Evolutionary conservation across 2,797 vertebrate species (phyloP), one percentile per base, ranked within the genome.

Genomic region (Myotis findleyi): DNA sequence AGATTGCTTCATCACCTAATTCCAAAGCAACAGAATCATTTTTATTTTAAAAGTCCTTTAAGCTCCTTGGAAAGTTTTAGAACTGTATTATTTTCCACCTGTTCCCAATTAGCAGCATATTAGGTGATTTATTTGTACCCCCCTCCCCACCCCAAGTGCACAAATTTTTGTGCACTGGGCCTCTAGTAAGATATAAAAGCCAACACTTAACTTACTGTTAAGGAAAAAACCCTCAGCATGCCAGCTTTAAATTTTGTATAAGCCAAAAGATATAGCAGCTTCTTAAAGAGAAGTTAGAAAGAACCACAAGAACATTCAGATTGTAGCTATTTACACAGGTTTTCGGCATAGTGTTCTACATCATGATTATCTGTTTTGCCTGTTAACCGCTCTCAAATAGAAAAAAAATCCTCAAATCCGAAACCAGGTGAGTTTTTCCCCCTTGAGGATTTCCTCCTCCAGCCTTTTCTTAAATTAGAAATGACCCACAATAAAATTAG

Each of bases 281-380:
- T 77, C 36, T 38, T 36, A 33, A 38, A 68, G 27, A 73, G 17
- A 38, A 76, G 36, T 18, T 11, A 55, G n/a, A 55, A 72, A 62
- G 36, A 55, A 72, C 7, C 23, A 57, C 25, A 11, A 16, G 23
- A 71, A 51, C 25, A 41, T 5, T 3, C 4, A 81, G 20, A 36
- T 2, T 0, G 7, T 2, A 36, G 27, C 21, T n/a, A 16, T 27
- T 59, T 75, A n/a, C 4, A 68, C 5, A 10, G 0, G 0, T 77
- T 53, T 66, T 73, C 49, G 41, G 59, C 83, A 30, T 5, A 38
- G 25, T 5, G 3, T 13, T 59, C 55, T 53, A 51, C 12, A 33
- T 21, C 21, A n/a, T 2, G 25, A 57, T 2, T 6, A 3, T 8
- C 16, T 57, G n/a, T 14, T 36, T 38, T 2, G 6, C 44, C 21